A percentile compares a stretch with the other conserved stretches of the same genome.
Evolutionary conservation across 2,797 vertebrate species (phyloP).

Genomic region (Xenentodon cancila): DNA sequence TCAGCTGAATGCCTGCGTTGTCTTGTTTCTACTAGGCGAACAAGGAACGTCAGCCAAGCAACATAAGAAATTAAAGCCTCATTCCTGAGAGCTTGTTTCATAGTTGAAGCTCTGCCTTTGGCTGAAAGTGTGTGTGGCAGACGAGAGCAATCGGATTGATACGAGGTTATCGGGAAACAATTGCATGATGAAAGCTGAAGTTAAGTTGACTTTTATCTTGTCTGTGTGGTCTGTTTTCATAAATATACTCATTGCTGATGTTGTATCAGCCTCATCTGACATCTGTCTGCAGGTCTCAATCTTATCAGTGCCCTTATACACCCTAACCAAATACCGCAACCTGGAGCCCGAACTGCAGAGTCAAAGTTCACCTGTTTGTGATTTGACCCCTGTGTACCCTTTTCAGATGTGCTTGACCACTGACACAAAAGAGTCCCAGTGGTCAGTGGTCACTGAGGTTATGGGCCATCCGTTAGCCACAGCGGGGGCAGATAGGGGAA

Average conservation of each 20-base stretch:
- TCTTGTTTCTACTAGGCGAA: too few species aligned
- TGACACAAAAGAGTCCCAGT: slow-evolving; percentile 69
- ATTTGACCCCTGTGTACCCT: slow-evolving; percentile 58
- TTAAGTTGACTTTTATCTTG: background rate
- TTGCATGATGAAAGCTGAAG: background rate
- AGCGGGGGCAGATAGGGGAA: slow-evolving; percentile 58
- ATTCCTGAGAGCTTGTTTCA: too few species aligned
- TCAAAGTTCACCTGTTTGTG: slow-evolving; percentile 70
- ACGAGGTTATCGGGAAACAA: background rate
- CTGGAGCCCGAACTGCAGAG: slow-evolving; percentile 40
- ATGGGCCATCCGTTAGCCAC: slow-evolving; percentile 63
- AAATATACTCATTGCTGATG: slow-evolving; percentile 14
- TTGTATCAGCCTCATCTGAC: slow-evolving; percentile 41
- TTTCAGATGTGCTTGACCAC: slow-evolving; percentile 64
- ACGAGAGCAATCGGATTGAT: background rate
- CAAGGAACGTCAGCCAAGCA: too few species aligned
- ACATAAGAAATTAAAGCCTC: too few species aligned
- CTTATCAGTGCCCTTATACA: slow-evolving; percentile 50
- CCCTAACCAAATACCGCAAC: slow-evolving; percentile 49
- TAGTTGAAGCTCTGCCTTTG: background rate
- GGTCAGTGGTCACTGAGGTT: slow-evolving; percentile 42
- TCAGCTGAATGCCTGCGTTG: too few species aligned
- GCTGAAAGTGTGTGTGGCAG: background rate
- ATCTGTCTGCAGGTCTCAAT: slow-evolving; percentile 30
- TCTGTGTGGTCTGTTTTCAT: slow-evolving; percentile 42